These are phyloP conservation scores for Eubasilissa regina DNA, from an alignment of 1,140 invertebrate species.

Conservation along the genomic window DNA sequence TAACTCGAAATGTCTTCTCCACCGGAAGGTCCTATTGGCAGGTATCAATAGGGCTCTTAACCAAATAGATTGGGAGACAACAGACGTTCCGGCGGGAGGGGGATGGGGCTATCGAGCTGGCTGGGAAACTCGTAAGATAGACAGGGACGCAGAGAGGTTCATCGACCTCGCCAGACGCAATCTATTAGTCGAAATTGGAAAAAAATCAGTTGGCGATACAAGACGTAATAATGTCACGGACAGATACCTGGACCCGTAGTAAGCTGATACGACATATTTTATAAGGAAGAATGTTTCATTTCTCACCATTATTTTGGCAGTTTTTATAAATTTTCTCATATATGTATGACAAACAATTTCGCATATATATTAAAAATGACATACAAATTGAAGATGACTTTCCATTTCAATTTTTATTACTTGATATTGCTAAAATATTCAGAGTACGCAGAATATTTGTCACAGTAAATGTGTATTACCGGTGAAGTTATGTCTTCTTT, in stretches of 20 bases:
- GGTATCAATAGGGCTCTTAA: slow-evolving; percentile 58
- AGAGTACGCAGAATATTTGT: no score
- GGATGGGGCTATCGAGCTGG: background rate
- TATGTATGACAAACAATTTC: no score
- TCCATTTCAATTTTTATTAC: no score
- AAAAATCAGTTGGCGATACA: slow-evolving; percentile 59
- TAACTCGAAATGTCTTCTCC: background rate
- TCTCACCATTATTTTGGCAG: no score
- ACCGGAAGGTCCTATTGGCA: slow-evolving; percentile 44
- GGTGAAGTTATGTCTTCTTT: no score
- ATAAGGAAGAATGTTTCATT: background rate
- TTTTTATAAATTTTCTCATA: no score
- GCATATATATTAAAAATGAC: no score
- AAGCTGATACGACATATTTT: background rate
- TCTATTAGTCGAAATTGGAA: slow-evolving; percentile 58
- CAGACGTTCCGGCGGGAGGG: slow-evolving; percentile 16
- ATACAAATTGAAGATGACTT: no score
- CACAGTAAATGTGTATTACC: no score
- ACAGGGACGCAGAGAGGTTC: slow-evolving; percentile 36
- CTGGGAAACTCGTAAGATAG: background rate
- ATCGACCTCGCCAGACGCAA: slow-evolving; percentile 54
- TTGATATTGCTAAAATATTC: no score
- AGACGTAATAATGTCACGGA: slow-evolving; percentile 43
- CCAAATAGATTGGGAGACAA: slow-evolving; percentile 50
- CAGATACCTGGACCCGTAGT: slow-evolving; percentile 27